A percentile compares a stretch with the other conserved stretches of the same genome.
Conservation (phyloP, 1,140 invertebrate genomes). For the Dreissena rostriformis region DNA sequence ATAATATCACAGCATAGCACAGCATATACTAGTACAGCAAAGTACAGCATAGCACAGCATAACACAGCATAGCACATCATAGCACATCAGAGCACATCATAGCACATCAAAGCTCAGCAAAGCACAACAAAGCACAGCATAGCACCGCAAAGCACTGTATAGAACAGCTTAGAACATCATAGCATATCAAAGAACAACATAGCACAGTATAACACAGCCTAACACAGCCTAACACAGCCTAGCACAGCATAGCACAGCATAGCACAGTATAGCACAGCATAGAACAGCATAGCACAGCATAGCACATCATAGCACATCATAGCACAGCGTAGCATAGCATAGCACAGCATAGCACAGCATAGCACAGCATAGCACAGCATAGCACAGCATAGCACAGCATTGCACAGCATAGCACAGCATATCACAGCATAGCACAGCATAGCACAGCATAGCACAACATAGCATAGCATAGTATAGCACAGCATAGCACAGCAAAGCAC, state of each 20-base stretch:
- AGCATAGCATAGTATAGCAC: slow-evolving; percentile 27
- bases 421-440: slow-evolving; percentile 9
- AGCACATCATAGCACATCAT: slow-evolving; percentile 20
- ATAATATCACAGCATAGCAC: too few relatives aligned
- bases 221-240: slow-evolving; percentile 31
- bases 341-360: slow-evolving; percentile 38
- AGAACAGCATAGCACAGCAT: slow-evolving; percentile 32
- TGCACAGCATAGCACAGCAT: slow-evolving; percentile 32
- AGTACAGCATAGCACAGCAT: too few relatives aligned
- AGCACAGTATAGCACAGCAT: slow-evolving; percentile 45
- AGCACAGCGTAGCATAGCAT: slow-evolving; percentile 39
- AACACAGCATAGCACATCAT: too few relatives aligned
- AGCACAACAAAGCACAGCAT: too few relatives aligned
- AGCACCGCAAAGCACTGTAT: too few relatives aligned
- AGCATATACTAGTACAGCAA: too few relatives aligned
- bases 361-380: slow-evolving; percentile 29
- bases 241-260: slow-evolving; percentile 40
- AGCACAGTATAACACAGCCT: slow-evolving; percentile 39
- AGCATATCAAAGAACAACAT: slow-evolving; percentile 35
- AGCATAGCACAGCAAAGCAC: slow-evolving; percentile 5
- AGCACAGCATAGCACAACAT: slow-evolving; percentile 21
- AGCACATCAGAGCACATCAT: too few relatives aligned
- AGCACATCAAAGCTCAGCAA: too few relatives aligned
- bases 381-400: slow-evolving; percentile 36
- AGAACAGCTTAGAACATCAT: too few relatives aligned